These are phyloP conservation scores for Drosophila nigrodunni DNA, from an alignment of 1,140 invertebrate species.

Conservation along the genomic window DNA sequence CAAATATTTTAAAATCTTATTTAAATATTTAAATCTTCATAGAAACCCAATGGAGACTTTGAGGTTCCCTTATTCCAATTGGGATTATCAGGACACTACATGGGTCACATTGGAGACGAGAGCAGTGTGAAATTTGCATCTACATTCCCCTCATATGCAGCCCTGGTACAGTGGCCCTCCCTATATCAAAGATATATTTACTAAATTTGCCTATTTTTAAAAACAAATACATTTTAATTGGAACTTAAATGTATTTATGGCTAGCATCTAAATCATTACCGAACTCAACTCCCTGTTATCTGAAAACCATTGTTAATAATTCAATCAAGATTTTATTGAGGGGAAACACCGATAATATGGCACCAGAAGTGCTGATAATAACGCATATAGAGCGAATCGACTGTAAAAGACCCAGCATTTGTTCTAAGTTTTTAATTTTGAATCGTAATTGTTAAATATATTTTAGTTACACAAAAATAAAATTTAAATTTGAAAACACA, in stretches of 20 bases:
- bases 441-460: too few relatives aligned
- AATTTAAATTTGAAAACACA: too few relatives aligned
- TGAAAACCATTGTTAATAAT: not conserved
- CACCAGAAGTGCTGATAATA: not conserved
- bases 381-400: too few relatives aligned
- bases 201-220: conserved; percentile 4
- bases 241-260: too few relatives aligned
- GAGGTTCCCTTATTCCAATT: conserved; percentile 36
- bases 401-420: too few relatives aligned
- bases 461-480: too few relatives aligned
- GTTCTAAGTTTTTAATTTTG: too few relatives aligned
- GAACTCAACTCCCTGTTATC: too few relatives aligned
- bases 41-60: conserved; percentile 81
- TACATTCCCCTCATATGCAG: conserved; percentile 20
- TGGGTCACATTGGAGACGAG: conserved; percentile 26
- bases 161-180: conserved; percentile 23
- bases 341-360: not conserved
- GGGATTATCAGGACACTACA: conserved; percentile 28
- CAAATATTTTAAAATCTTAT: conserved; percentile 26
- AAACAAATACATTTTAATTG: not conserved
- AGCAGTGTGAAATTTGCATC: conserved; percentile 19
- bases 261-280: too few relatives aligned
- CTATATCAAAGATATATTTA: conserved; percentile 39
- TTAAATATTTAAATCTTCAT: conserved; percentile 47
- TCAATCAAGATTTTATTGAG: not conserved